Evolutionary conservation across 2,113 vertebrate species (phyloP).

Genomic region (Pollachius pollachius): DNA sequence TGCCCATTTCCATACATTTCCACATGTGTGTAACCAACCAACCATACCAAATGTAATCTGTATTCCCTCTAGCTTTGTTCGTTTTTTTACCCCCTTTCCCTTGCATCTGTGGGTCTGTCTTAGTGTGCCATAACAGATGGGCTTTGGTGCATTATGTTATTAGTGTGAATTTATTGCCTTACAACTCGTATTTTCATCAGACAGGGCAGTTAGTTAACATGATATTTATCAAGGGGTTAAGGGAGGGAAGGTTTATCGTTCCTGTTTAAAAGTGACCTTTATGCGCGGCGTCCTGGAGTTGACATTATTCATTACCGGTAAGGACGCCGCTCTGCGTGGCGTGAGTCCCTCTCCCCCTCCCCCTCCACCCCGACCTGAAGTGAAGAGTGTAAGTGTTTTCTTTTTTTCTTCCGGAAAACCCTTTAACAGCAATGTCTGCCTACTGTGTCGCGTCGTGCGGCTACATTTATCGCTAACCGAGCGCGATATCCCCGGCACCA

Average conservation of each 20-base stretch:
- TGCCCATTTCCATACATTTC: conserved; percentile 1
- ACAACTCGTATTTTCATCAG: conserved; percentile 51
- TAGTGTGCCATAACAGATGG: conserved; percentile 57
- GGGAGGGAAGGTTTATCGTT: conserved; percentile 25
- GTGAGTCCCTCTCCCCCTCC: too few relatives aligned
- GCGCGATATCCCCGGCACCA: neutral
- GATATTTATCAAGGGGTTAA: conserved; percentile 21
- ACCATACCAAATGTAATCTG: conserved; percentile 50
- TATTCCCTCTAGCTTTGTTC: conserved; percentile 32
- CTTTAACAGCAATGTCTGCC: neutral
- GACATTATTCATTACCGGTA: neutral
- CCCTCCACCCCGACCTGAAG: too few relatives aligned
- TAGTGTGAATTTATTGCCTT: conserved; percentile 55
- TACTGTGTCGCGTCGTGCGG: neutral
- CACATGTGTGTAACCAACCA: conserved; percentile 41
- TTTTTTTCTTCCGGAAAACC: neutral
- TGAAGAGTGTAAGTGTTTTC: neutral
- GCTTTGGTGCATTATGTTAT: conserved; percentile 40
- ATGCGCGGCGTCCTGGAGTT: neutral
- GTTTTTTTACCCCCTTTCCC: conserved; percentile 13
- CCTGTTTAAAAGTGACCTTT: conserved; percentile 27
- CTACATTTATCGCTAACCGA: conserved; percentile 5
- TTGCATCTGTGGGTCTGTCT: conserved; percentile 46
- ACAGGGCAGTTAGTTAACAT: conserved; percentile 60
- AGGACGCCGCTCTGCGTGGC: too few relatives aligned